Evolutionary conservation across 2,113 vertebrate genomes (phyloP).

Genomic region (Phoenicopterus ruber): DNA sequence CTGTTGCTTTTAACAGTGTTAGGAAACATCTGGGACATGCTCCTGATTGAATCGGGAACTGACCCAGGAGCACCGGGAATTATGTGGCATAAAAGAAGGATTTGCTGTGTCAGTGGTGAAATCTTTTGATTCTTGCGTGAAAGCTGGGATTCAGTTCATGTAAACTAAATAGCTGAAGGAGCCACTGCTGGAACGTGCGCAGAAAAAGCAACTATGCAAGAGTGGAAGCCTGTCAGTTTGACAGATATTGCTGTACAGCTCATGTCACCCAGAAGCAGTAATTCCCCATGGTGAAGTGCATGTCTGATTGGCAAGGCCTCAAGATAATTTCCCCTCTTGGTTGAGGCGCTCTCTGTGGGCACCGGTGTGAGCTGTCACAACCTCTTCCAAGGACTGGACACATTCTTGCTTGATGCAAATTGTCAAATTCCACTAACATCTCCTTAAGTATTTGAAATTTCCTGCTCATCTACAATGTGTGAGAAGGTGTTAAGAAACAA

Average conservation of each 20-base stretch:
- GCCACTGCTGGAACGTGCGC: accelerated
- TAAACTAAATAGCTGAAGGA: background rate
- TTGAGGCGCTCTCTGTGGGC: background rate
- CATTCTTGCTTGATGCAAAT: background rate
- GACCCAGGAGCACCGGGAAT: background rate
- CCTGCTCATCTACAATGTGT: background rate
- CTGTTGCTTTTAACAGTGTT: background rate
- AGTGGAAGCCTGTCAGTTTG: background rate
- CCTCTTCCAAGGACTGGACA: background rate
- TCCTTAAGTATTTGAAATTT: background rate
- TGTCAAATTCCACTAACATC: background rate
- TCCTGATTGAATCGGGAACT: background rate
- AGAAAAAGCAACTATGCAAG: background rate
- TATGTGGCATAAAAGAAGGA: background rate
- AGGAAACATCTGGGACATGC: background rate
- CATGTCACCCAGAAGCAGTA: background rate
- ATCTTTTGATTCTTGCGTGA: background rate
- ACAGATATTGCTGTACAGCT: background rate
- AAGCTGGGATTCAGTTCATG: background rate
- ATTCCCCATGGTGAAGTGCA: background rate
- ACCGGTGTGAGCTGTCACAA: background rate
- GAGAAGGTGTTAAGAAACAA: background rate
- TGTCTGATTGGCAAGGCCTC: background rate
- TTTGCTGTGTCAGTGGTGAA: background rate
- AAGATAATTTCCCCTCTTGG: background rate